These are phyloP conservation scores for Phyllopteryx taeniolatus DNA, from an alignment of 2,113 vertebrate genomes.

Conservation along the genomic window DNA sequence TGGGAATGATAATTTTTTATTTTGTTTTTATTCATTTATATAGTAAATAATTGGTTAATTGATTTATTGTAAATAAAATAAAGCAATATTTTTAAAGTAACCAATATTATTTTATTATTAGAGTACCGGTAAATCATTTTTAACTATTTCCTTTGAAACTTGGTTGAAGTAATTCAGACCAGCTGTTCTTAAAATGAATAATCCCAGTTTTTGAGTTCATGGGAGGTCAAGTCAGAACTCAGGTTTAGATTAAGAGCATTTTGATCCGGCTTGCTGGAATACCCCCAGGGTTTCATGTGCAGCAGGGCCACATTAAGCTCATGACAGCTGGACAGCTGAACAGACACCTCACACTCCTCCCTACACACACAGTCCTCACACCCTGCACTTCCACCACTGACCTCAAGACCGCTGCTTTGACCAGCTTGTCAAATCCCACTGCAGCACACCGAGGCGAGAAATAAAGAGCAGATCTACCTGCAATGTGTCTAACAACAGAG, in stretches of 20 bases:
- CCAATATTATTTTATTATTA: no score
- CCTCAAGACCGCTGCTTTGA: constrained; percentile 18
- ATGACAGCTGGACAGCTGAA: constrained; percentile 24
- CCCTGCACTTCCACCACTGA: constrained; percentile 11
- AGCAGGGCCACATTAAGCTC: constrained; percentile 32
- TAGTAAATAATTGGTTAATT: no score
- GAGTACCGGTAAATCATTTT: no score
- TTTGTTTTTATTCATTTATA: no score
- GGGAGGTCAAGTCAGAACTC: neutral
- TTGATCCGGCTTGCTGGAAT: neutral
- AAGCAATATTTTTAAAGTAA: no score
- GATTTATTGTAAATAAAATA: no score
- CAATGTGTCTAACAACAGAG: neutral
- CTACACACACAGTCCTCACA: constrained; percentile 1
- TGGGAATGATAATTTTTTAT: no score
- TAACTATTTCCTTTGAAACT: neutral
- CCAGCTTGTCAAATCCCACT: constrained; percentile 24
- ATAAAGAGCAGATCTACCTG: neutral
- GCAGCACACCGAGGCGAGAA: constrained; percentile 1
- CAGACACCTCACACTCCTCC: constrained; percentile 23
- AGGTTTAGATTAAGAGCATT: neutral
- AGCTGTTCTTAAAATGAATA: neutral
- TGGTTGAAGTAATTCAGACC: neutral
- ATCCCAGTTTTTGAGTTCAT: neutral
- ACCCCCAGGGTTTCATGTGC: constrained; percentile 41